A percentile compares a stretch with the other conserved stretches of the same genome.
Conservation (phyloP, 2,113 vertebrate species). For the Alosa alosa region DNA sequence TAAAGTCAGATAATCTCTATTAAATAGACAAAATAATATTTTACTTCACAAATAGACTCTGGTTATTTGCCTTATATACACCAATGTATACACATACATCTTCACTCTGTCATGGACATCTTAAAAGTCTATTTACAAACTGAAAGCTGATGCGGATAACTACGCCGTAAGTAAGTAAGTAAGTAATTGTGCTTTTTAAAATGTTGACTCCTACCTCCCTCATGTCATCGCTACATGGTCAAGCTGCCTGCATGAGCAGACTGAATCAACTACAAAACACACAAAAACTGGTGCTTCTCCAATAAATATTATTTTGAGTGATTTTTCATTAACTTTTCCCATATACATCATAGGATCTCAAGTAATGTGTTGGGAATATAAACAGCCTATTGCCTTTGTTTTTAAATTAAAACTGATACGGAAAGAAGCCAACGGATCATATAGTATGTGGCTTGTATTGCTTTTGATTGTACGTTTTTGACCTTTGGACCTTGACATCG, state of each 20-base stretch:
- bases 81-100: constrained; percentile 71
- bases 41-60: constrained; percentile 77
- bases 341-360: not conserved
- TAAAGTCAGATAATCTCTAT: constrained; percentile 53
- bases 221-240: constrained; percentile 50
- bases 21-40: constrained; percentile 74
- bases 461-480: constrained; percentile 10
- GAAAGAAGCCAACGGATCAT: not conserved
- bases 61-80: constrained; percentile 69
- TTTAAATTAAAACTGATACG: not conserved
- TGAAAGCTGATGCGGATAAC: constrained; percentile 10
- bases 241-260: constrained; percentile 41
- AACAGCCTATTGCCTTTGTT: not conserved
- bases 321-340: not conserved
- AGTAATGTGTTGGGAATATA: not conserved
- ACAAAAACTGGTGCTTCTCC: not conserved
- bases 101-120: constrained; percentile 65
- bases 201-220: constrained; percentile 54
- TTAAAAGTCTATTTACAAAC: constrained; percentile 75
- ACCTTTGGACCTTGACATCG: not conserved
- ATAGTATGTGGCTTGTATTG: not conserved
- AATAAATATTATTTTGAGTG: not conserved
- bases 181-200: constrained; percentile 71
- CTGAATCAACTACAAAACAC: not conserved
- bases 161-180: constrained; percentile 54